Base-by-base conservation (phyloP, 1,140 invertebrate species). In the Atopsyche davidsoni region DNA sequence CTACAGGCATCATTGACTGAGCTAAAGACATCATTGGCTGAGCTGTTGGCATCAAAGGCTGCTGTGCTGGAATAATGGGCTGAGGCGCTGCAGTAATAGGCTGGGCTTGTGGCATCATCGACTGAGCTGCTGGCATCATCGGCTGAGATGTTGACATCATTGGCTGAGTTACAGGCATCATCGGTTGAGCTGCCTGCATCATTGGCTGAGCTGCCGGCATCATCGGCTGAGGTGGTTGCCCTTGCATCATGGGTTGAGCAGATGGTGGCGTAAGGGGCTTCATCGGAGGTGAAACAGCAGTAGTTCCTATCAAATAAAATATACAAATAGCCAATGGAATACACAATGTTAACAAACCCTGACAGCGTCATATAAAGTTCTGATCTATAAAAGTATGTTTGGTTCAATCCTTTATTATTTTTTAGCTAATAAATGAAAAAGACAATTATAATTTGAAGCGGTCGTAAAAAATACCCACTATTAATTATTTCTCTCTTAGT, bases 21-120 rank as follows among this genome's bases (percentile, higher is more conserved):
- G 60, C 60, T 22, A 61, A 45, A 2, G 56, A 58, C 4, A 64
- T 58, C 7, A 68, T 44, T 6, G 66, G 62, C 32, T 60, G 60
- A 38, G 36, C 43, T 56, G 60, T 9, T 36, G 55, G 25, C 23
- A 42, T 53, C 21, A 52, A 21, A 10, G 59, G 55, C 44, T 57
- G 61, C 19, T 45, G 46, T 16, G 16, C 13, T 17, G 11, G 22
- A 38, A 43, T 32, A 21, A 49, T 34, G 40, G 35, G 43, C 32
- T 40, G 46, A 36, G 31, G 45, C 18, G 2, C 24, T 11, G 18
- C 10, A 34, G 4, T 53, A 16, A 56, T 13, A 4, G 60, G 59
- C 46, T 60, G 63, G 19, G 48, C 48, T 31, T 59, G 23, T 11
- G 53, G 49, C 28, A 58, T 46, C 23, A 59, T 32, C 14, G 53